A percentile compares a stretch with the other conserved stretches of the same genome.
These are phyloP conservation scores for Gasteruption jaculator DNA, from an alignment of 2,888 invertebrate species.

Conservation along the genomic window DNA sequence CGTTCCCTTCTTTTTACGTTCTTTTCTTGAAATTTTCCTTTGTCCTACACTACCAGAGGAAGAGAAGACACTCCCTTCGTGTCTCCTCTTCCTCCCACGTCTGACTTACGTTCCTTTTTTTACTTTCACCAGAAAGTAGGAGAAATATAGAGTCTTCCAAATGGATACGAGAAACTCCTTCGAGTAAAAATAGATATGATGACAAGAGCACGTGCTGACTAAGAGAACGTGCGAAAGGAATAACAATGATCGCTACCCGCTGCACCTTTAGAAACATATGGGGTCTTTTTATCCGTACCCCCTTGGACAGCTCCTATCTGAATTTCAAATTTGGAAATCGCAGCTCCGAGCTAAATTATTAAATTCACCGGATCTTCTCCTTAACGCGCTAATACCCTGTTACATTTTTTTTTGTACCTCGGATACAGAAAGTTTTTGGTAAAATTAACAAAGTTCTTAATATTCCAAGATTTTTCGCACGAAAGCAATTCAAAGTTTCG, in stretches of 20 bases:
- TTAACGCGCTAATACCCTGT: no score
- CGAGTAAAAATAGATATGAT: slow-evolving; percentile 26
- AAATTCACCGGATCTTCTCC: no score
- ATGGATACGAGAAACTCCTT: slow-evolving; percentile 8
- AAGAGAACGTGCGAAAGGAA: slow-evolving; percentile 18
- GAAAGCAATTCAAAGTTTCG: no score
- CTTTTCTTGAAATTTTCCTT: slow-evolving; percentile 5
- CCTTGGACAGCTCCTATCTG: no score
- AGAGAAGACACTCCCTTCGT: not conserved
- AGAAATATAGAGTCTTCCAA: slow-evolving; percentile 15
- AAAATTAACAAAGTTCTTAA: no score
- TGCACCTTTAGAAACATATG: no score
- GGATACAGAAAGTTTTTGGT: no score
- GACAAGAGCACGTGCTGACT: slow-evolving; percentile 23
- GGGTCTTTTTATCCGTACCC: no score
- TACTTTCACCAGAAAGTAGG: slow-evolving; percentile 19
- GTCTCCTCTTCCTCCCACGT: slow-evolving; percentile 14
- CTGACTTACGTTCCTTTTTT: slow-evolving; percentile 14
- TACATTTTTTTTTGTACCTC: no score
- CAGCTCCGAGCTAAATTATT: no score
- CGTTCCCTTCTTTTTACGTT: slow-evolving; percentile 1
- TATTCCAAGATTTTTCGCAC: no score
- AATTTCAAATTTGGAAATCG: no score
- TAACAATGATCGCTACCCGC: slow-evolving; percentile 17
- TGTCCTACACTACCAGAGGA: slow-evolving; percentile 3